Base-by-base conservation (phyloP, 2,113 vertebrate genomes). In the Hymenochirus boettgeri region DNA sequence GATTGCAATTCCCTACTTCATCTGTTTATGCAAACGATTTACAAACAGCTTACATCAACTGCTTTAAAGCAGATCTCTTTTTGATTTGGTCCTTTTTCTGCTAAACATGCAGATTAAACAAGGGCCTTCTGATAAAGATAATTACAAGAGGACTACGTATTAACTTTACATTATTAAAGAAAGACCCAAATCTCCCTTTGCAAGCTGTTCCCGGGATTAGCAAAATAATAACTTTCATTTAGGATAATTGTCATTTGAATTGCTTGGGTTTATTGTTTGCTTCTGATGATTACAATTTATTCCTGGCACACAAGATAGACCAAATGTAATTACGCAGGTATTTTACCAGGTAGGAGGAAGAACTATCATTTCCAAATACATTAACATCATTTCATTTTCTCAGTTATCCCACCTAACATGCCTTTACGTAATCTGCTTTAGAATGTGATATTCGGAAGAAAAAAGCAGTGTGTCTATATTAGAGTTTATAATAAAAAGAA, bases 151-250 rank as follows among this genome's bases (percentile, higher is more conserved):
- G 74, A 79, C 79, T 80, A 71, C 46, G 80, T 77, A 86, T 86
- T 87, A 87, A 86, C 83, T 86, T 85, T 78, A 80, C 80, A 70
- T 85, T 86, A 89, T 88, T 89, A 85, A 87, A 87, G 82, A 84
- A 84, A 86, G 82, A 88, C 82, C 83, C 86, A 85, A 87, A 87
- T 89, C 86, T 86, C 82, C 73, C 77, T 66, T 75, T 2, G 71
- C 84, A 89, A 89, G 86, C 86, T 88, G 88, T 85, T 86, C 80
- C 72, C 0, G 0, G 83, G 86, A 88, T 91, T 89, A 89, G 75
- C 80, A 79, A 77, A 88, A 87, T 82, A 87, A 85, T 85, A 85
- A 89, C 85, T 91, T 89, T 89, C 86, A 82, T 89, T 83, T 81
- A 79, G 74, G 80, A 79, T 85, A 83, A 89, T 83, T 87, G 83